A percentile compares a stretch with the other conserved stretches of the same genome.
phyloP scores from a whole-genome alignment of 2,888 invertebrate genomes.

The Coenonympha glycerion region DNA sequence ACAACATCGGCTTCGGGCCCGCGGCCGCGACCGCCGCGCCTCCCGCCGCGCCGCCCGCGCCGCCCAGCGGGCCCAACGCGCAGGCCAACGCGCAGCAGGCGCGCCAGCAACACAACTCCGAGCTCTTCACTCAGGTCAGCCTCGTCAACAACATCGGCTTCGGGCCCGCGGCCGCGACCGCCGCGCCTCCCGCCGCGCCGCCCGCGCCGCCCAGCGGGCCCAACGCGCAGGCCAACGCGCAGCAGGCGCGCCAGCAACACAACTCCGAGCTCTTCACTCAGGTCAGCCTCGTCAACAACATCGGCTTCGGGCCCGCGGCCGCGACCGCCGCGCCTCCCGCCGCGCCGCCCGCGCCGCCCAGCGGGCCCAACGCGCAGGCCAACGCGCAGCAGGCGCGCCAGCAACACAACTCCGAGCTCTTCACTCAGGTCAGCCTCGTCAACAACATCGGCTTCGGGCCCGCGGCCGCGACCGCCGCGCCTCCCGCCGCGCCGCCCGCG shows the following conservation, averaged over 20 bases:
- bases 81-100: slow-evolving; percentile 37
- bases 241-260: slow-evolving; percentile 46
- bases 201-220: slow-evolving; percentile 42
- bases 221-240: slow-evolving; percentile 38
- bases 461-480: too few species aligned
- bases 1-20: slow-evolving; percentile 34
- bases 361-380: slow-evolving; percentile 41
- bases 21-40: slow-evolving; percentile 51
- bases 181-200: slow-evolving; percentile 47
- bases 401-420: slow-evolving; percentile 64
- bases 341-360: slow-evolving; percentile 44
- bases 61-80: slow-evolving; percentile 41
- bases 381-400: slow-evolving; percentile 41
- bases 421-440: slow-evolving; percentile 59
- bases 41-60: slow-evolving; percentile 46
- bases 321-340: slow-evolving; percentile 48
- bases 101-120: slow-evolving; percentile 56
- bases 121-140: slow-evolving; percentile 70
- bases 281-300: slow-evolving; percentile 38
- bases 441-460: neutral
- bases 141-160: neutral
- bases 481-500: too few species aligned
- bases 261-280: slow-evolving; percentile 72
- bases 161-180: slow-evolving; percentile 52
- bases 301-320: slow-evolving; percentile 42